Percentiles rank a stretch among this genome's conserved stretches.
These are phyloP conservation scores for Tipula confusa DNA, from an alignment of 2,888 invertebrate species.

Conservation along the genomic window DNA sequence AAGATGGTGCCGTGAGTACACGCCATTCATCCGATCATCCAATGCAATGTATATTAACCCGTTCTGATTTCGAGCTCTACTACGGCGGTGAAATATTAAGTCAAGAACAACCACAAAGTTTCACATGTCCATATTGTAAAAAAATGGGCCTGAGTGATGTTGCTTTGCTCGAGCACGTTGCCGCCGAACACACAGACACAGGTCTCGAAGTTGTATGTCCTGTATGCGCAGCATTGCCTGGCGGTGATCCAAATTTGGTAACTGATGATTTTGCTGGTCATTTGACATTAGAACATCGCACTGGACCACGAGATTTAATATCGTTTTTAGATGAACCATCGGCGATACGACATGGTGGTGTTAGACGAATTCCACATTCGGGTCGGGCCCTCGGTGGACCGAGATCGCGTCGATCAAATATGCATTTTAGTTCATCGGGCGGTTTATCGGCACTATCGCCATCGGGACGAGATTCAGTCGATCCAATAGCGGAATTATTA, in stretches of 20 bases:
- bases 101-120: conserved; percentile 89
- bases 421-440: conserved; percentile 90
- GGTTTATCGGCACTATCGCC: conserved; percentile 82
- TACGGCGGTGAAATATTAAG: conserved; percentile 92
- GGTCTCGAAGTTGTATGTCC: conserved; percentile 96
- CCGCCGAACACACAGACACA: conserved; percentile 86
- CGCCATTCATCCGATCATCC: conserved; percentile 95
- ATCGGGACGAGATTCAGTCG: conserved; percentile 84
- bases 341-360: conserved; percentile 68
- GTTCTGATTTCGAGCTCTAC: conserved; percentile 93
- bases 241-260: conserved; percentile 95
- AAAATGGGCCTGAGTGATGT: conserved; percentile 94
- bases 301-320: conserved; percentile 84
- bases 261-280: conserved; percentile 98
- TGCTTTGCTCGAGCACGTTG: conserved; percentile 85
- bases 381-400: conserved; percentile 69
- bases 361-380: conserved; percentile 75
- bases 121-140: conserved; percentile 97
- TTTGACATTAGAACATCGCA: conserved; percentile 89
- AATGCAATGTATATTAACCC: conserved; percentile 97
- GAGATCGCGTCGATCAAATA: conserved; percentile 82
- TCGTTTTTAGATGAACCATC: conserved; percentile 90
- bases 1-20: conserved; percentile 84
- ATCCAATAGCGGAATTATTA: conserved; percentile 92
- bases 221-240: conserved; percentile 92